Conservation (phyloP, 2,888 invertebrate species). For the Catocala nupta region DNA sequence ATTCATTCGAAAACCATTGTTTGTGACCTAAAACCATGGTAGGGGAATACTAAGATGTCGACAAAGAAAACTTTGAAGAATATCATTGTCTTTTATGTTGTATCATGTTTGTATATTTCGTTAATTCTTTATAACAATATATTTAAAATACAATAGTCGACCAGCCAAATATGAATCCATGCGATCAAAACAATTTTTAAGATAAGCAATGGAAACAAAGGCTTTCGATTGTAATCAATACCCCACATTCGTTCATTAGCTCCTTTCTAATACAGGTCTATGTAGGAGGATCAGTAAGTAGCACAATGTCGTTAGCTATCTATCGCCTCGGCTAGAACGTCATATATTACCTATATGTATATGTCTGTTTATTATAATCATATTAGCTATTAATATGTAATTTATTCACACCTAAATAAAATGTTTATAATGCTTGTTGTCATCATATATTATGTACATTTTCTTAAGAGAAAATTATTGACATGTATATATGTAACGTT, state of each 20-base stretch:
- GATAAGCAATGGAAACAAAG: conserved; percentile 53
- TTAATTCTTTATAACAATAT: neutral
- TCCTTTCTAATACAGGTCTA: conserved; percentile 54
- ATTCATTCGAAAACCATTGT: conserved; percentile 66
- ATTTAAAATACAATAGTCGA: neutral
- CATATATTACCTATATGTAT: neutral
- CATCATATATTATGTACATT: no score
- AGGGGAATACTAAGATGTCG: conserved; percentile 33
- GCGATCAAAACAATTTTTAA: conserved; percentile 32
- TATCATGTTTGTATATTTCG: neutral
- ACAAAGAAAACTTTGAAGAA: conserved; percentile 43
- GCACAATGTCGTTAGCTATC: conserved; percentile 28
- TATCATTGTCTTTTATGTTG: conserved; percentile 25
- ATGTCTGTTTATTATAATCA: no score
- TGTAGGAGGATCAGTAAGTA: conserved; percentile 53
- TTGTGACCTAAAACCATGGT: conserved; percentile 63
- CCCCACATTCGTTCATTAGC: conserved; percentile 47
- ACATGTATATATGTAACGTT: no score
- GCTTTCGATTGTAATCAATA: conserved; percentile 55
- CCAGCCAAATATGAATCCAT: conserved; percentile 1
- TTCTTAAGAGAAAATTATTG: no score
- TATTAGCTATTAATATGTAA: no score
- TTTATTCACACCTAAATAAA: no score
- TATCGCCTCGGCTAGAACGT: conserved; percentile 34
- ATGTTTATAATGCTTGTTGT: no score